Evolutionary conservation across 2,888 invertebrate genomes (phyloP).

Genomic region (Amblyjoppa proteus): DNA sequence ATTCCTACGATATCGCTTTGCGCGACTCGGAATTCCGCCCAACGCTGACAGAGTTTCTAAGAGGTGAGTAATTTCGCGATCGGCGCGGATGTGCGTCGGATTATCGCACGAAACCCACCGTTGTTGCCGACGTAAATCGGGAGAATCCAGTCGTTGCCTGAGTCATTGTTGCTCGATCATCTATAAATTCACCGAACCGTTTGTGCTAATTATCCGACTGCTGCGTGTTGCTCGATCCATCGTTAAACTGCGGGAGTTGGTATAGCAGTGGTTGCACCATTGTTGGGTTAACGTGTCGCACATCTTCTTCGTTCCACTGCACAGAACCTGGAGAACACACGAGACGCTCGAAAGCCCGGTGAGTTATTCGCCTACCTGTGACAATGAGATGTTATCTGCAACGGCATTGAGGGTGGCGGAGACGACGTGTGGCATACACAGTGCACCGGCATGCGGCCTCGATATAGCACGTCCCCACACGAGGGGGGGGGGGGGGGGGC

Average conservation of each 20-base stretch:
- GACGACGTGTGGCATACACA: slow-evolving; percentile 20
- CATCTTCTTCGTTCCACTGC: slow-evolving; percentile 1
- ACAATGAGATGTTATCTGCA: slow-evolving; percentile 82
- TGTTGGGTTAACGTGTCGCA: neutral
- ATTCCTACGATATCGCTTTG: neutral
- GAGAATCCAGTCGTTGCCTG: neutral
- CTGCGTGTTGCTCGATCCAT: neutral
- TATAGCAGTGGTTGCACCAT: neutral
- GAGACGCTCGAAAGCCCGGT: slow-evolving; percentile 55
- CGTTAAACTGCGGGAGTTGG: neutral
- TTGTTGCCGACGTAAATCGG: no score
- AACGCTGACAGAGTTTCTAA: neutral
- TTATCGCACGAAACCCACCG: neutral
- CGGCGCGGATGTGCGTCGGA: neutral
- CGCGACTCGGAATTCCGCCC: neutral
- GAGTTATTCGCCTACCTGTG: slow-evolving; percentile 80
- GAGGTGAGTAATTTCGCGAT: neutral
- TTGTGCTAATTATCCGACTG: neutral
- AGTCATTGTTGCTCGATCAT: neutral
- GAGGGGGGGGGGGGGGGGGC: neutral
- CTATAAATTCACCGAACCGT: neutral
- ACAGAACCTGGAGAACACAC: slow-evolving; percentile 43
- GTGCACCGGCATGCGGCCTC: slow-evolving; percentile 33
- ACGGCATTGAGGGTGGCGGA: slow-evolving; percentile 60
- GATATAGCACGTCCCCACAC: neutral